Percentiles rank a stretch among this genome's conserved stretches.
These are phyloP conservation scores for Phylloscopus trochilus DNA, from an alignment of 2,113 vertebrate genomes.

Conservation along the genomic window DNA sequence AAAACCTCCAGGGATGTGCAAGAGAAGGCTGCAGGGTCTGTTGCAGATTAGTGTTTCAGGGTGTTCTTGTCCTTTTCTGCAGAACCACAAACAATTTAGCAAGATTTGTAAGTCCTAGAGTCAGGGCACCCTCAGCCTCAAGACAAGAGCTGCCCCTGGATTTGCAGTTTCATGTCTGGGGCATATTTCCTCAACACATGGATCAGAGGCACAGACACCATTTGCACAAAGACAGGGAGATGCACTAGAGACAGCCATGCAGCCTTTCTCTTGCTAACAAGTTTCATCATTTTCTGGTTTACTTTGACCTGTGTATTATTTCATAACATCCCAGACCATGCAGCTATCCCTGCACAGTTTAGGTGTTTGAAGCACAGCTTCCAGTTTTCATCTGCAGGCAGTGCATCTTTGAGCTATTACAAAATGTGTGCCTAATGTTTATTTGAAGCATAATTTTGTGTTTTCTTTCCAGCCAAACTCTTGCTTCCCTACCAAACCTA, in stretches of 20 bases:
- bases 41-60: background rate
- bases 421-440: background rate
- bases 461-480: background rate
- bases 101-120: background rate
- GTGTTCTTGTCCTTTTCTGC: background rate
- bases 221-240: background rate
- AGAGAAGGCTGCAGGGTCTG: background rate
- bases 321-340: background rate
- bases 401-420: background rate
- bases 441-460: background rate
- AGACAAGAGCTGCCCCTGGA: background rate
- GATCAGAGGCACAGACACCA: background rate
- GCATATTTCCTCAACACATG: rapidly evolving
- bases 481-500: background rate
- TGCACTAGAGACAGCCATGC: background rate
- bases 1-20: rapidly evolving
- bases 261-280: background rate
- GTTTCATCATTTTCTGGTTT: background rate
- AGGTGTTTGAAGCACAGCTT: background rate
- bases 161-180: background rate
- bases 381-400: background rate
- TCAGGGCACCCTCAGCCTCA: rapidly evolving
- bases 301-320: background rate
- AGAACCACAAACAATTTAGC: background rate
- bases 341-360: background rate